A percentile compares a stretch with the other conserved stretches of the same genome.
Evolutionary conservation across 2,113 vertebrate genomes (phyloP).

Genomic region (Chloebia gouldiae): DNA sequence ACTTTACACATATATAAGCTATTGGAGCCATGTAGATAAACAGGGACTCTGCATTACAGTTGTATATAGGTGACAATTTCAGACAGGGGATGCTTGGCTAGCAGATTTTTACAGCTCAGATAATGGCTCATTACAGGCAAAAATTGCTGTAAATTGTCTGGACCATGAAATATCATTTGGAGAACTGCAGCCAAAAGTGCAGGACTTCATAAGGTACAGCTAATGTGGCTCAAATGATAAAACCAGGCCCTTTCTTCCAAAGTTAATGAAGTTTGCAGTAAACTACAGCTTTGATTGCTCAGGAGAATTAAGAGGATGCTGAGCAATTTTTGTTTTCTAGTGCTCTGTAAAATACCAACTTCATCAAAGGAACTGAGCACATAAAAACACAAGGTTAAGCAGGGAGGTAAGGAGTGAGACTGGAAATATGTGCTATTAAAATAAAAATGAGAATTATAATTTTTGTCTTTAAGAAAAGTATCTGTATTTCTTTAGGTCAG

Average conservation of each 20-base stretch:
- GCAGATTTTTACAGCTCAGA: not conserved
- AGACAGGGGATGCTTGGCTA: not conserved
- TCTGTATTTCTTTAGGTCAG: conserved; percentile 20
- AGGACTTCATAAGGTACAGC: not conserved
- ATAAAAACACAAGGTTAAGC: not conserved
- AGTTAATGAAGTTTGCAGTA: not conserved
- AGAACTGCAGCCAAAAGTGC: not conserved
- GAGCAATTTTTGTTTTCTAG: not conserved
- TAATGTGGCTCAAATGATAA: not conserved
- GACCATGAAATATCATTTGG: not conserved
- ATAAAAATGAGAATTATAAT: not conserved
- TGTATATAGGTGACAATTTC: not conserved
- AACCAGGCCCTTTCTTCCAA: not conserved
- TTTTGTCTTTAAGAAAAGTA: not conserved
- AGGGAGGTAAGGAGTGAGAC: not conserved
- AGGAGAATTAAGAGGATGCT: not conserved
- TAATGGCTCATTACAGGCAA: not conserved
- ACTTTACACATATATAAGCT: not conserved
- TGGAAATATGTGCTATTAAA: not conserved
- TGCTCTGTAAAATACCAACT: not conserved
- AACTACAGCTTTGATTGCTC: not conserved
- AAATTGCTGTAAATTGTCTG: not conserved
- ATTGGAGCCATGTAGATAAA: not conserved
- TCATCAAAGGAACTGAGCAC: not conserved
- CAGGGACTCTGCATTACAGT: not conserved